These are phyloP conservation scores for Glyptemys insculpta DNA, from an alignment of 2,797 vertebrate species.

Conservation along the genomic window DNA sequence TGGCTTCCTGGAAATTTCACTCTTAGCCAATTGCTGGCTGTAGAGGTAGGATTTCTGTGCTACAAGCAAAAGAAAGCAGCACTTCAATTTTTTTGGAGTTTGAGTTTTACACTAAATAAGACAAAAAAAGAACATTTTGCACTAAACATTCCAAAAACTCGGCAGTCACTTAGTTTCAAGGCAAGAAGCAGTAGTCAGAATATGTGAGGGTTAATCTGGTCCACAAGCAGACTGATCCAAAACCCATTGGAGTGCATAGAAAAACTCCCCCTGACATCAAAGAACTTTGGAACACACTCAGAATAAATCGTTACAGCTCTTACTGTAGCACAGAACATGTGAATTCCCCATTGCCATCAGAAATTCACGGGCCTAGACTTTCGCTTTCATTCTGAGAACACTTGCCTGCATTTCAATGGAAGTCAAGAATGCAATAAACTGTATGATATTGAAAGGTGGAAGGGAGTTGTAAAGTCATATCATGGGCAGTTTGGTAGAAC, in stretches of 20 bases:
- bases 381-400: rapidly evolving
- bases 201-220: rapidly evolving
- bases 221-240: neutral
- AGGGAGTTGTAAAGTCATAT: neutral
- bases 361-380: neutral
- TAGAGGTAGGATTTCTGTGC: neutral
- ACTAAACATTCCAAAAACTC: neutral
- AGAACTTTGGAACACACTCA: neutral
- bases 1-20: neutral
- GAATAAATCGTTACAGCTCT: neutral
- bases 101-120: neutral
- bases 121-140: rapidly evolving
- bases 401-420: neutral
- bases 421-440: rapidly evolving
- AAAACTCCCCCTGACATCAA: neutral
- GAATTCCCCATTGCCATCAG: neutral
- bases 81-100: neutral
- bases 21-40: neutral
- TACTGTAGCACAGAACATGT: rapidly evolving
- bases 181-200: neutral
- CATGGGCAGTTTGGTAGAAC: rapidly evolving
- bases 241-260: rapidly evolving
- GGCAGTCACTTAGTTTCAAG: neutral
- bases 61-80: neutral
- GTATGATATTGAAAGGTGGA: neutral